phyloP scores from a whole-genome alignment of 2,113 vertebrate species.

The Choloepus hoffmanni region DNA sequence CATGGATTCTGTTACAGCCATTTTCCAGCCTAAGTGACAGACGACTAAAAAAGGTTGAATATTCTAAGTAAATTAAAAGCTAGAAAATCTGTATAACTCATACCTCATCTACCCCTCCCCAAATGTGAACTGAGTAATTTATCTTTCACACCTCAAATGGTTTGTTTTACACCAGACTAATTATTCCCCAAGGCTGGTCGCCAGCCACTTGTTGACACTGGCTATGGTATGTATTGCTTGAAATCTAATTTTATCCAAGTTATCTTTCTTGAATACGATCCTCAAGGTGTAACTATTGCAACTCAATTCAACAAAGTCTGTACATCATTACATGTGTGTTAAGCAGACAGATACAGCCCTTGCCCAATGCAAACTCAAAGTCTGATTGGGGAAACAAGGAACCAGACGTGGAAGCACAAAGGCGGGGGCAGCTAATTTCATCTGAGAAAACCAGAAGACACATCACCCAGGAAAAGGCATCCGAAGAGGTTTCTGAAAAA shows the following conservation, averaged over 20 bases:
- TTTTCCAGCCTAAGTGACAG: background rate
- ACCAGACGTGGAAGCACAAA: background rate
- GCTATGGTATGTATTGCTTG: background rate
- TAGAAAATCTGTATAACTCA: conserved; percentile 28
- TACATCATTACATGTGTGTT: background rate
- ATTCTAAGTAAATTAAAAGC: conserved; percentile 32
- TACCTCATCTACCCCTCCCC: background rate
- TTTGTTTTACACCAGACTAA: conserved; percentile 63
- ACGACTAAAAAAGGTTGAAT: background rate
- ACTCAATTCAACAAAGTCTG: conserved; percentile 55
- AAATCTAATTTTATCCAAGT: conserved; percentile 52
- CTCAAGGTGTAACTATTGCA: conserved; percentile 55
- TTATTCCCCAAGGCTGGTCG: conserved; percentile 20
- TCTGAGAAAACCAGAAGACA: conserved; percentile 1
- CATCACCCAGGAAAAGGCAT: background rate
- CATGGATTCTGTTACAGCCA: background rate
- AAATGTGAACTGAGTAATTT: conserved; percentile 52
- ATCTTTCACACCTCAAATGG: conserved; percentile 65
- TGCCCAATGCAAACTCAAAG: background rate
- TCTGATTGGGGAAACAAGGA: background rate
- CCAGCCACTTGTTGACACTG: conserved; percentile 53
- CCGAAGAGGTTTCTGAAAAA: background rate
- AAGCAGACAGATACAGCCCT: background rate
- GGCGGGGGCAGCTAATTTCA: background rate
- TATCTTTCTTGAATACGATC: conserved; percentile 27